A percentile compares a stretch with the other conserved stretches of the same genome.
Conservation (phyloP, 2,888 invertebrate genomes). For the Drosophila phalerata region DNA sequence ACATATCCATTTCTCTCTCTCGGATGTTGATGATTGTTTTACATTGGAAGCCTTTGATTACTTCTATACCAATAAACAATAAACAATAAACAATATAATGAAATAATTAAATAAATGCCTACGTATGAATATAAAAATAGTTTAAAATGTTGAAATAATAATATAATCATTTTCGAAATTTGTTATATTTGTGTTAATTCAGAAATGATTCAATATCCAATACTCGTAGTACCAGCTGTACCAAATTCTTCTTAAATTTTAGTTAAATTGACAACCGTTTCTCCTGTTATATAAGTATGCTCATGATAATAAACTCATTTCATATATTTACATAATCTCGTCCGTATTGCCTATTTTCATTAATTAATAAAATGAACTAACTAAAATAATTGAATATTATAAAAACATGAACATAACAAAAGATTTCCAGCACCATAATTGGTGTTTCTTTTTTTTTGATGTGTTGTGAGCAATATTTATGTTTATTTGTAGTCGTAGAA, state of each 20-base stretch:
- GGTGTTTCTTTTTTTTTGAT: not conserved
- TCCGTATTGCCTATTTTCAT: not conserved
- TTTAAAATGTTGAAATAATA: not conserved
- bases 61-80: slow-evolving; percentile 9
- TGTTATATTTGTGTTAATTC: too few species aligned
- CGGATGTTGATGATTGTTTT: slow-evolving; percentile 62
- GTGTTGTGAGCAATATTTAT: slow-evolving; percentile 1
- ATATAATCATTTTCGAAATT: not conserved
- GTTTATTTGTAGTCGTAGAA: slow-evolving; percentile 45
- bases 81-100: too few species aligned
- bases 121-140: not conserved
- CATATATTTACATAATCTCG: slow-evolving; percentile 32
- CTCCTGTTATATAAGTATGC: slow-evolving; percentile 25
- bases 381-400: not conserved
- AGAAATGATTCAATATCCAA: not conserved
- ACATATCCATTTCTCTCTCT: not conserved
- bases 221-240: not conserved
- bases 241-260: slow-evolving; percentile 12
- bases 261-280: slow-evolving; percentile 50
- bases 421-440: slow-evolving; percentile 1
- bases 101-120: not conserved
- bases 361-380: not conserved
- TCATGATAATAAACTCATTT: slow-evolving; percentile 12
- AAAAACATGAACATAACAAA: not conserved
- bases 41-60: slow-evolving; percentile 55